Evolutionary conservation across 2,888 invertebrate species (phyloP), one percentile per base, ranked within the genome.

Genomic region (Noctua janthe): DNA sequence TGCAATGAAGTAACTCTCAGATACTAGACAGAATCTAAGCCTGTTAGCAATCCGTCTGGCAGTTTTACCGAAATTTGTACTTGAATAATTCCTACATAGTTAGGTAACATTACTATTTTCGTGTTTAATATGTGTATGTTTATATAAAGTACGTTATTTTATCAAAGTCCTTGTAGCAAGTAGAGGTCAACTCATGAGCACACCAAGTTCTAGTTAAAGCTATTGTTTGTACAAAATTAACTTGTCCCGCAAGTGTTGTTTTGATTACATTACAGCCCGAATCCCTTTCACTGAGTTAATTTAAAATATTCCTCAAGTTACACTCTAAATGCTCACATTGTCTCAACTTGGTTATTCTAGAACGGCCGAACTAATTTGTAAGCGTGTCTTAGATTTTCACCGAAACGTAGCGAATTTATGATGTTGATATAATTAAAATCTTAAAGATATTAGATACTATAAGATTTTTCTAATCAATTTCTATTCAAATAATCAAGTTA

Each of bases 261-360:
- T 74, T 83, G 80, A 83, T 85, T 89, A 88, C 43, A 83, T 89
- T 83, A 85, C 71, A 76, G 72, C 76, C 74, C 72, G 59, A 84
- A 80, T 80, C 89, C 87, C 82, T 84, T 85, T 81, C 78, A 56
- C 74, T 6, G 69, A 78, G 73, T 83, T 81, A 71, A 87, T 76
- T 89, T 85, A 76, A 85, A 88, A 88, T 88, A 87, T 85, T 83
- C 80, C 76, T 70, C 72, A 80, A 87, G 88, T 87, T 87, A 77
- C 76, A 77, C 62, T 70, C 76, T 78, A 71, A 82, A 81, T 81
- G 76, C 72, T 79, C 83, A 77, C 83, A 83, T 80, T 80, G 78
- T 78, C 72, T 81, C 56, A 66, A 66, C 59, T 82, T 75, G 64
- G 75, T 74, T 83, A 78, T 75, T 82, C 59, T 82, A n/a, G 51